These are phyloP conservation scores for Cabera pusaria DNA, from an alignment of 2,888 invertebrate species.

Conservation along the genomic window DNA sequence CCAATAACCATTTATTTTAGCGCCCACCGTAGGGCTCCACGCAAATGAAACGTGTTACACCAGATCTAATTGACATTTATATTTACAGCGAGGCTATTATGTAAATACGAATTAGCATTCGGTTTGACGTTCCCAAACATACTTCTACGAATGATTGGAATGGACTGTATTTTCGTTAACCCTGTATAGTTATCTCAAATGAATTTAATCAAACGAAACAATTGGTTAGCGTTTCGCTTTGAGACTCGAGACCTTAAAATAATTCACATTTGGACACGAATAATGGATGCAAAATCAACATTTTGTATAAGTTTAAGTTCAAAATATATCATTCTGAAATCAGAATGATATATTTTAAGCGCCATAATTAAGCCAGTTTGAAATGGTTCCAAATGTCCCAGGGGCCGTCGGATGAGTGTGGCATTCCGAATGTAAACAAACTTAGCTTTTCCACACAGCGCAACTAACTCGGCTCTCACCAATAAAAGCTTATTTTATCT, in stretches of 20 bases:
- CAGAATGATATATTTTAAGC: no score
- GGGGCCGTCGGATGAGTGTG: constrained; percentile 12
- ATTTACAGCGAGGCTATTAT: constrained; percentile 20
- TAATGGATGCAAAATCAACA: no score
- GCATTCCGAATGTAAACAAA: constrained; percentile 13
- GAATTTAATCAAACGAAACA: no score
- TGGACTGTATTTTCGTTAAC: constrained; percentile 20
- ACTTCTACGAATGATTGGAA: constrained; percentile 19
- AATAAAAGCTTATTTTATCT: constrained; percentile 19
- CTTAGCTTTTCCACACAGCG: constrained; percentile 10
- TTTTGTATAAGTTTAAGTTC: no score
- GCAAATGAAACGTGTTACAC: constrained; percentile 42
- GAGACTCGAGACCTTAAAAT: no score
- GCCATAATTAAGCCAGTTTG: no score
- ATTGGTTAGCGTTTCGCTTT: no score
- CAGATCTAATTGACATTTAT: constrained; percentile 24
- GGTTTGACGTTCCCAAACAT: constrained; percentile 10
- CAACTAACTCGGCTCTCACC: constrained; percentile 8
- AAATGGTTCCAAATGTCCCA: neutral
- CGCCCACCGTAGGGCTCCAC: constrained; percentile 43
- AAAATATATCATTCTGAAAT: no score
- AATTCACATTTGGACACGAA: no score
- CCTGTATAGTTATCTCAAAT: no score
- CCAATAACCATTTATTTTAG: constrained; percentile 45
- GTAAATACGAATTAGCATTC: constrained; percentile 12